These are phyloP conservation scores for Chydorus sphaericus DNA, from an alignment of 2,888 invertebrate genomes.

Conservation along the genomic window DNA sequence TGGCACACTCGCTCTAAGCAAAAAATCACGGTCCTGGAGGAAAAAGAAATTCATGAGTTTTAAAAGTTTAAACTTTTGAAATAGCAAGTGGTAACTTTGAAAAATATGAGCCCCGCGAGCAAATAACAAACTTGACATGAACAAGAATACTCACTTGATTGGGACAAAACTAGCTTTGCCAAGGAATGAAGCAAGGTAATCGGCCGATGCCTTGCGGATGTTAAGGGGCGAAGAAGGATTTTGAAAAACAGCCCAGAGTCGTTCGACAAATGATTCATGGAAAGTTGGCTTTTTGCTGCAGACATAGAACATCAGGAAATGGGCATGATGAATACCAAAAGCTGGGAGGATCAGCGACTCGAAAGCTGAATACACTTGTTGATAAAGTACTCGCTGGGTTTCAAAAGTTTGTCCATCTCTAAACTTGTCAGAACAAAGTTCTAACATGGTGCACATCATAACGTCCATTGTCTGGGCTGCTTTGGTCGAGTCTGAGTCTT, in stretches of 20 bases:
- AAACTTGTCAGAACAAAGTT: constrained; percentile 47
- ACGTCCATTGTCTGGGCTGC: constrained; percentile 52
- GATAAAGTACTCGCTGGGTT: constrained; percentile 41
- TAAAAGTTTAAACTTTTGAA: too few species aligned
- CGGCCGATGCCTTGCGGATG: constrained; percentile 50
- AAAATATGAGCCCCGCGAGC: not conserved
- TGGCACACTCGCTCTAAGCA: constrained; percentile 52
- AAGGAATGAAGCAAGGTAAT: constrained; percentile 58
- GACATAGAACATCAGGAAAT: constrained; percentile 58
- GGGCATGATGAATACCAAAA: constrained; percentile 62
- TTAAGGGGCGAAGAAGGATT: constrained; percentile 46
- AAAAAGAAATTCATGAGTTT: too few species aligned
- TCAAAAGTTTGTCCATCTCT: constrained; percentile 34
- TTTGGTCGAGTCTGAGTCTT: not conserved
- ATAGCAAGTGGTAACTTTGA: not conserved
- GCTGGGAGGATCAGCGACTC: constrained; percentile 68
- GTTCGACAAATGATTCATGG: constrained; percentile 49
- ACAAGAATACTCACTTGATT: constrained; percentile 34
- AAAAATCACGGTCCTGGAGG: constrained; percentile 44
- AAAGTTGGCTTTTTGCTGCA: constrained; percentile 46
- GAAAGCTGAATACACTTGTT: constrained; percentile 50
- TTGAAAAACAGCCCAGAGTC: constrained; percentile 56
- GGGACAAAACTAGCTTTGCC: constrained; percentile 49
- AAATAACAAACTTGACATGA: not conserved
- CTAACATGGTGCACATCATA: constrained; percentile 55